Evolutionary conservation across 64 coral and sea anemone genomes (phyloP), one percentile per base, ranked within the genome.

Genomic region (Montipora sp.): DNA sequence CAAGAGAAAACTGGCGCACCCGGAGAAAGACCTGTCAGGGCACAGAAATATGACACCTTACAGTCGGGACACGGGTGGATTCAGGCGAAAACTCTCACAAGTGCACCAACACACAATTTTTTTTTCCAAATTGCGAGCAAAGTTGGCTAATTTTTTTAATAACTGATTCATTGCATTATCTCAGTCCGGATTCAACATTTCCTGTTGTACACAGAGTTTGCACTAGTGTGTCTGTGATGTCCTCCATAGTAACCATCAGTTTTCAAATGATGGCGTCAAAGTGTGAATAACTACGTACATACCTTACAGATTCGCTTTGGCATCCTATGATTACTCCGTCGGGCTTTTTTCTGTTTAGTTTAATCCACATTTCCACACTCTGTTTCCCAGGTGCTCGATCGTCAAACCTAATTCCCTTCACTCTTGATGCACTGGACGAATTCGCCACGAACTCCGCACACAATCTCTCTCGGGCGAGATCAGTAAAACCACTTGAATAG

Each of bases 291-390:
- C 12, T 12, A 16, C 3, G 13, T n/a, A 65, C 7, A 80, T 87
- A 97, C 95, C 95, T 97, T 6, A 89, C 89, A 83, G 95, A 91
- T 89, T 97, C 95, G 48, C 95, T 97, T 78, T 97, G 95, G 83
- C 95, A 97, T 49, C 95, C 95, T 83, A 97, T 87, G 27, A 97
- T 97, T 48, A 97, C 81, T 15, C 95, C 95, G 89, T 97, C 95
- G 73, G 82, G 83, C 92, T 94, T 97, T 14, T 14, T 44, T 7
- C 59, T 53, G 50, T 94, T 83, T 16, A 97, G 46, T 84, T 93
- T 94, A 19, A 94, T 81, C 95, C 95, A 97, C 1, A 92, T 48
- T 89, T 97, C 95, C 47, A 97, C 72, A 20, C 88, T 94, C 78
- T 78, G 84, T 15, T 79, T 88, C 72, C 74, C 43, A 9, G 95